Evolutionary conservation across 1,140 invertebrate species (phyloP).

Genomic region (Pomacea maculata): DNA sequence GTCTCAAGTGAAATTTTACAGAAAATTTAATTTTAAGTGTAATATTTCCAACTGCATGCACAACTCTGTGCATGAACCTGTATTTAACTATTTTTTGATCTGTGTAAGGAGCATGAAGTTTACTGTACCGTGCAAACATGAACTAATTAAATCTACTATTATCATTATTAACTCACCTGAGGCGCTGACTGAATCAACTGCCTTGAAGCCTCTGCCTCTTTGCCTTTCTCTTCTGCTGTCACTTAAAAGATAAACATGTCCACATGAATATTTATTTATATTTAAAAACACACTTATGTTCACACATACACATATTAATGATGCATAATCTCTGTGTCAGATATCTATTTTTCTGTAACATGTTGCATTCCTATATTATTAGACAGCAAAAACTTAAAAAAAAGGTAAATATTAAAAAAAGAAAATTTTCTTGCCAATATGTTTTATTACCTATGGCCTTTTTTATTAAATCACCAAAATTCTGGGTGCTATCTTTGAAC

Average conservation of each 20-base stretch:
- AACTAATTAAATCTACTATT: too few species aligned
- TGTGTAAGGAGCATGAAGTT: too few species aligned
- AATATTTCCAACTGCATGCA: not conserved
- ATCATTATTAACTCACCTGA: not conserved
- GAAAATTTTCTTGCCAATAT: not conserved
- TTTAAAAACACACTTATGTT: too few species aligned
- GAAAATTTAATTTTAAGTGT: not conserved
- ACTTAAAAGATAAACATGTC: not conserved
- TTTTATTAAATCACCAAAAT: not conserved
- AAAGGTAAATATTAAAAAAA: not conserved
- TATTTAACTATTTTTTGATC: too few species aligned
- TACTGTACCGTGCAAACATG: too few species aligned
- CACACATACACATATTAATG: too few species aligned
- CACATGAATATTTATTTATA: too few species aligned
- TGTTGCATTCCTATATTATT: not conserved
- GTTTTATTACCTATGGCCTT: conserved; percentile 1
- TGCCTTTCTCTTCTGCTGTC: not conserved
- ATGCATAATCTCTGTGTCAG: too few species aligned
- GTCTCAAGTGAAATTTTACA: too few species aligned
- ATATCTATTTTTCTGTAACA: not conserved
- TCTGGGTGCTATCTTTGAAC: not conserved
- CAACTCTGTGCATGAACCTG: too few species aligned
- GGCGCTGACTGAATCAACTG: not conserved
- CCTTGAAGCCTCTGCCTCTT: not conserved
- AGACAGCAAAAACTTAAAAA: not conserved